These are phyloP conservation scores for Apodemia duryi DNA, from an alignment of 2,888 invertebrate species.

Conservation along the genomic window DNA sequence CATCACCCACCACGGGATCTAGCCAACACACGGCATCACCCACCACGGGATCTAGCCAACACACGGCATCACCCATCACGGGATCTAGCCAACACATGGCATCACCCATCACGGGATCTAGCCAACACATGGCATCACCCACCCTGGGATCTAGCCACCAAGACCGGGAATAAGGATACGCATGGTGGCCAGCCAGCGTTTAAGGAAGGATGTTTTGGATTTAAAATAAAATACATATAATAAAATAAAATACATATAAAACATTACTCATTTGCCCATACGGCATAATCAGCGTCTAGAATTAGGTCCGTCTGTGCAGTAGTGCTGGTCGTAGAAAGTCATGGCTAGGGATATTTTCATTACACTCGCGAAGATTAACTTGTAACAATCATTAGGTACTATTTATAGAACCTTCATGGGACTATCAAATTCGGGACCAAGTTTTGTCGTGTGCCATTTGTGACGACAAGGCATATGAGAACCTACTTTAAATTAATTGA, in stretches of 20 bases:
- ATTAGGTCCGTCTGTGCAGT: background rate
- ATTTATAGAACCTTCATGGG: constrained; percentile 25
- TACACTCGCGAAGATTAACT: constrained; percentile 22
- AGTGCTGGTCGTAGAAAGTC: constrained; percentile 20
- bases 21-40: too few species aligned
- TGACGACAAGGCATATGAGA: constrained; percentile 24
- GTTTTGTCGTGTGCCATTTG: constrained; percentile 19
- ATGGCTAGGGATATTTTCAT: constrained; percentile 26
- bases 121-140: background rate
- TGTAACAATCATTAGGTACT: constrained; percentile 27
- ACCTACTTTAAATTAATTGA: constrained; percentile 25
- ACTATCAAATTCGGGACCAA: constrained; percentile 26
- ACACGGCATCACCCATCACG: background rate
- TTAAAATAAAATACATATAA: too few species aligned
- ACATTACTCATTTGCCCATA: too few species aligned
- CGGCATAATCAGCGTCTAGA: background rate
- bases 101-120: background rate
- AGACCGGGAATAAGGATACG: constrained; percentile 24
- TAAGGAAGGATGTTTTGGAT: constrained; percentile 16
- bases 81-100: background rate
- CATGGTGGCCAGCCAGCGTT: constrained; percentile 27
- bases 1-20: too few species aligned
- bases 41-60: too few species aligned
- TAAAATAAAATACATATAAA: too few species aligned
- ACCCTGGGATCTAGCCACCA: background rate